Base-by-base conservation (phyloP, 2,113 vertebrate genomes). In the Corynorhinus townsendii region DNA sequence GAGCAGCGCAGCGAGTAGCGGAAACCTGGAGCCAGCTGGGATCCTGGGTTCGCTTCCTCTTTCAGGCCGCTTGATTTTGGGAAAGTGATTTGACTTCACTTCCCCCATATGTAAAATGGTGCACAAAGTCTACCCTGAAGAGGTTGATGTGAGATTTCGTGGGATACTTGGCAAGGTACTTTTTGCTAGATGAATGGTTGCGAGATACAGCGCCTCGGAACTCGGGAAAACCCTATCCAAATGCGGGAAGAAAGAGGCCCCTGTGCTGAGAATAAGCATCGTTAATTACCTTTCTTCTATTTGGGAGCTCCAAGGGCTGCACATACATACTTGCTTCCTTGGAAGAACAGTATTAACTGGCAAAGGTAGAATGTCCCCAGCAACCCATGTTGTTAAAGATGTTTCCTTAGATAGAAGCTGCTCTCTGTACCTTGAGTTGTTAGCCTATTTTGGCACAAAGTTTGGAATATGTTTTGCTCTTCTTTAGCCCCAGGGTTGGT, bases 231-330 rank as follows among this genome's bases (percentile, higher is more conserved):
- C 7, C 28, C 1, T 24, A 10, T 86, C 28, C 35, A 28, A 28
- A 28, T 7, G n/a, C 49, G 64, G 52, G 47, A 87, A 90, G 43
- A 87, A 76, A 83, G 35, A 85, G 72, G 28, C 40, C 35, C 11
- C 86, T 89, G 86, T 92, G 54, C 76, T 89, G 88, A 56, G 72
- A 56, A 92, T 56, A 79, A 89, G 16, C 76, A 93, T 95, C 91
- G 95, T 59, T 56, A 97, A 88, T 73, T 24, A 77, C 28, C 38
- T 64, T 81, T 59, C n/a, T 95, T 26, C 45, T 69, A 0, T 75
- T 93, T 24, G 43, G 84, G 77, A 89, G 49, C 52, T 88, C 66
- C 24, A 35, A 45, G 35, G 33, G 54, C 40, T 79, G 16, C 28
- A 62, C 35, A 43, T 66, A 69, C 3, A 52, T 10, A 30, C 43